phyloP scores from a whole-genome alignment of 1,140 invertebrate genomes.

The Drosophila suzukii region DNA sequence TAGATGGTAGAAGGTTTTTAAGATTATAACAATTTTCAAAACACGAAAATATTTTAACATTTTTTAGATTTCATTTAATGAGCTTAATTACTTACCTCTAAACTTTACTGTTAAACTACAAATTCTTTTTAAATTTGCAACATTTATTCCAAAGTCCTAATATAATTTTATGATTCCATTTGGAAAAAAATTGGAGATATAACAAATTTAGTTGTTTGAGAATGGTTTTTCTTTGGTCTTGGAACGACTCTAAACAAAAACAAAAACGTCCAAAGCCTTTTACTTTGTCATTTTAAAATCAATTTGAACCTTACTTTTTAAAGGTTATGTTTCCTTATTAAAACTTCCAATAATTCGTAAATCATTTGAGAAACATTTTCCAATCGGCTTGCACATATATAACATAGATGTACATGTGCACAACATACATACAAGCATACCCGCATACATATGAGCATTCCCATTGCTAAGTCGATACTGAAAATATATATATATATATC shows the following conservation, averaged over 20 bases:
- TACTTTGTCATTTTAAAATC: neutral
- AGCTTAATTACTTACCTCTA: too few species aligned
- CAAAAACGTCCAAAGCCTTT: neutral
- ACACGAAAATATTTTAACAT: too few species aligned
- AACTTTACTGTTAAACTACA: too few species aligned
- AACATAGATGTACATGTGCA: slow-evolving; percentile 37
- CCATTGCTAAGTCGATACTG: slow-evolving; percentile 78
- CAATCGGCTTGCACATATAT: slow-evolving; percentile 32
- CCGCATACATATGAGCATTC: slow-evolving; percentile 74
- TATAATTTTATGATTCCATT: too few species aligned
- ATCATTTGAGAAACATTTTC: slow-evolving; percentile 1
- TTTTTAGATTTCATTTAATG: too few species aligned
- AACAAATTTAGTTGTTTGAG: neutral
- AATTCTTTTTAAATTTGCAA: neutral
- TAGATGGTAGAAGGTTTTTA: neutral
- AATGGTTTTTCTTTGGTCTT: slow-evolving; percentile 39
- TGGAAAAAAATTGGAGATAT: too few species aligned
- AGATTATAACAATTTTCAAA: too few species aligned
- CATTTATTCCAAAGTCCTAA: neutral
- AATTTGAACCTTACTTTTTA: neutral
- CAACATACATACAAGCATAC: slow-evolving; percentile 39
- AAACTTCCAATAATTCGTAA: neutral
- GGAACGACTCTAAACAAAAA: neutral
- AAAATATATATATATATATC: slow-evolving; percentile 27
- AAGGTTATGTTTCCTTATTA: too few species aligned